phyloP scores from a whole-genome alignment of 2,888 invertebrate species.

The Scaptomyza parva region DNA sequence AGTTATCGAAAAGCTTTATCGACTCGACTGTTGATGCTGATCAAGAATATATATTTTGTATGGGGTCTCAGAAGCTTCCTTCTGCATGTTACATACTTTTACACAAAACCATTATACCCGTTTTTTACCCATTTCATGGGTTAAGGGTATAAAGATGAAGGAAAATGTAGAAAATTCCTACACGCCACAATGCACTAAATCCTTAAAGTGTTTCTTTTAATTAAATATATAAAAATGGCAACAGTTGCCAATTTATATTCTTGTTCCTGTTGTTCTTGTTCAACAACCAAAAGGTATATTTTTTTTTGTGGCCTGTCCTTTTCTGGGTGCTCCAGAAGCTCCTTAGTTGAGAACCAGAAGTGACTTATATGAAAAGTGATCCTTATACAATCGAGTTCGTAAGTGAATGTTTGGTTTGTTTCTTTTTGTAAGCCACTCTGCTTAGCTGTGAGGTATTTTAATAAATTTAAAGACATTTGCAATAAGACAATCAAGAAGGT shows the following conservation, averaged over 20 bases:
- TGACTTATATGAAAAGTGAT: constrained; percentile 11
- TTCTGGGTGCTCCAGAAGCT: constrained; percentile 4
- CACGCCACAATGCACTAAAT: constrained; percentile 44
- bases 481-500: constrained; percentile 47
- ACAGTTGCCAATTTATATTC: constrained; percentile 1
- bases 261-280: too few relatives aligned
- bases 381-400: constrained; percentile 11
- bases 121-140: too few relatives aligned
- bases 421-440: background rate
- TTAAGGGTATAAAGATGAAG: too few relatives aligned
- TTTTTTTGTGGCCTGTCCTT: constrained; percentile 16
- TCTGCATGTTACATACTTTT: too few relatives aligned
- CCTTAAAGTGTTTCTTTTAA: constrained; percentile 49
- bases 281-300: constrained; percentile 14
- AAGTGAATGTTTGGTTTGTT: too few relatives aligned
- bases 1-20: too few relatives aligned
- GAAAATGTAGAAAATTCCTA: constrained; percentile 25
- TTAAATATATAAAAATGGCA: constrained; percentile 52
- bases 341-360: constrained; percentile 12
- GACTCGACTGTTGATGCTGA: too few relatives aligned
- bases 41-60: too few relatives aligned
- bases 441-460: constrained; percentile 20
- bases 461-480: constrained; percentile 54
- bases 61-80: too few relatives aligned
- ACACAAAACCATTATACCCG: too few relatives aligned